Base-by-base conservation (phyloP, 2,797 vertebrate genomes). In the Myotis pilosus region DNA sequence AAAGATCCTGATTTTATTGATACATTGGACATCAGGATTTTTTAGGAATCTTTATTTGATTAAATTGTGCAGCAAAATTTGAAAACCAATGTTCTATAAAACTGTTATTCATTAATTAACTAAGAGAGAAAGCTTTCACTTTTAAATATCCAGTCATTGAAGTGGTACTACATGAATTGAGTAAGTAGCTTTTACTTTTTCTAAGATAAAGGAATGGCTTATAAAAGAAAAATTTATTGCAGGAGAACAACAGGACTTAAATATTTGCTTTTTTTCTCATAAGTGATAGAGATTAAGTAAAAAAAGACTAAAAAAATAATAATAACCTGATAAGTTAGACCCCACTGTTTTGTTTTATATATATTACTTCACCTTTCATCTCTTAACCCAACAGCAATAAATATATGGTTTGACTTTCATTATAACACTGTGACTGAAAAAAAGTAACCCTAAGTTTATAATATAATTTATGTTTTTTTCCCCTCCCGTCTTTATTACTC, bases 1-100 rank as follows among this genome's bases (percentile, higher is more conserved):
- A 95, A 55, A 94, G 30, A 84, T 51, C 76, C 47, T 76, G 6
- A 85, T 87, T 86, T 89, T 87, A 53, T 72, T 64, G n/a, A 7
- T 78, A 82, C 49, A 3, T 91, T 91, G 53, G 33, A 38, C 8
- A 76, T 90, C 64, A 94, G 16, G 30, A 62, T 53, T 22, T 44
- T 69, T 83, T 44, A 20, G 1, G 47, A 75, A 69, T 71, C 16
- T 23, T 79, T 9, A 83, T 7, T 64, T 85, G 78, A 93, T 55
- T 87, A 44, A 82, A 90, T 60, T 78, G 6, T 92, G n/a, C 25
- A 69, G 25, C 74, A 88, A 69, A 93, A 22, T 57, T 69, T 79
- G 8, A 55, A 92, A 91, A 53, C 8, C 17, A 64, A n/a, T 87
- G 36, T 1, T 41, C 79, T 87, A 28, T 69, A 55, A 60, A 87